Base-by-base conservation (phyloP, 2,888 invertebrate genomes). In the Polydrusus tereticollis region DNA sequence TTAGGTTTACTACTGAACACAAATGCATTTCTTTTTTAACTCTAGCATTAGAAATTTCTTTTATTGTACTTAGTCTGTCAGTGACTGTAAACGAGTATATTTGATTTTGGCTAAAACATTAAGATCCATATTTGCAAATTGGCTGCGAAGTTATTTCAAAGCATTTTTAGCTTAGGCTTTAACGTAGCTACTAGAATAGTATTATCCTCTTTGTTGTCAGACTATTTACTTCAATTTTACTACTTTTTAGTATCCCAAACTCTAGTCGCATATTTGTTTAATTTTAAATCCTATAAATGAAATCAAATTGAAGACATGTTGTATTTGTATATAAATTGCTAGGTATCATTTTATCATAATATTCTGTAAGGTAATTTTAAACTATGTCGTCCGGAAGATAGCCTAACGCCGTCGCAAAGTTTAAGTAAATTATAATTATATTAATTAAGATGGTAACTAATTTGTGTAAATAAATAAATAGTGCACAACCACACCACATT, bases 401-500 rank as follows among this genome's bases (percentile, higher is more conserved):
- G 62, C 41, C 33, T 47, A 29, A 47, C 62, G 16, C 18, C 60
- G 60, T 29, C 60, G 60, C 45, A 26, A 14, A 43, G 16, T 62
- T 62, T 62, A 47, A 62, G 20, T 62, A 62, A 62, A 62, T 62
- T 62, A 62, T 66, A 65, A 43, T 64, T 65, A 16, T 55, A 55
- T 65, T 55, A 38, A 55, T 59, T 68, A 69, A 63, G 63, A 58
- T 23, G 58, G 14, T 62, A 47, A 71, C 38, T 55, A 64, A 58
- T 72, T 72, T 68, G 36, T 72, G 66, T 73, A 73, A 59, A 70
- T 73, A 72, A 72, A 60, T 62, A 58, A 72, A 78, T 78, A 82
- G 79, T 81, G 78, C 82, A 81, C 82, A 83, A 82, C 82, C 83
- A 82, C 82, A 62, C 41, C 71, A 71, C 65, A 58, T 45, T 36